Evolutionary conservation across 2,113 vertebrate genomes (phyloP).

Genomic region (Neolamprologus longior): DNA sequence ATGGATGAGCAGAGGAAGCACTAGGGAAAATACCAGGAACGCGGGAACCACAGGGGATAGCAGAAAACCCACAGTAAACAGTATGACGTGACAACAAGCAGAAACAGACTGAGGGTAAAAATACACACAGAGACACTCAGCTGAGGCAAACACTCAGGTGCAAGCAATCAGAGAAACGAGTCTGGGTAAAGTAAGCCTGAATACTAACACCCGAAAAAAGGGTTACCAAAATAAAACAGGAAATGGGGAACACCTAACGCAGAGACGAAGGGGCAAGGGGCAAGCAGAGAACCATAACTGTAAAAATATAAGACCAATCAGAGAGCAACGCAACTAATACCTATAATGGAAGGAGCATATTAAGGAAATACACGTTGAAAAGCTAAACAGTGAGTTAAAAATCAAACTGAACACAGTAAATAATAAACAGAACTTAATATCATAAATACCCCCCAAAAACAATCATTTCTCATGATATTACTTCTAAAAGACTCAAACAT

Average conservation of each 20-base stretch:
- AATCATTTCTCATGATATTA: background rate
- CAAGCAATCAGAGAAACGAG: background rate
- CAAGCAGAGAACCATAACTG: background rate
- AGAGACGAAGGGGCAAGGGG: background rate
- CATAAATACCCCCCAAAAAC: background rate
- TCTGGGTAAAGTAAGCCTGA: background rate
- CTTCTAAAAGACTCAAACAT: background rate
- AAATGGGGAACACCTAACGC: background rate
- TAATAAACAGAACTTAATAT: background rate
- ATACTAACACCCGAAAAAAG: accelerated
- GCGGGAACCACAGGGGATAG: background rate
- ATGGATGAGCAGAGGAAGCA: background rate
- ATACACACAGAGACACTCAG: background rate
- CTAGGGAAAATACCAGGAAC: background rate
- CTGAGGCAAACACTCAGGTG: background rate
- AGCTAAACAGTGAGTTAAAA: background rate
- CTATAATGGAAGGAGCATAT: background rate
- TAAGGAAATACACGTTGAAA: background rate
- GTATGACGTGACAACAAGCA: background rate
- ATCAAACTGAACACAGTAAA: background rate
- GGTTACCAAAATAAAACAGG: background rate
- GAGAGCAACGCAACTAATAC: background rate
- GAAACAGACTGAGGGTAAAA: background rate
- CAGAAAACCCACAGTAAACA: background rate
- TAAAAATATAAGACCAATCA: background rate